These are phyloP conservation scores for Ophioninae sp. DNA, from an alignment of 2,888 invertebrate species.

Conservation along the genomic window DNA sequence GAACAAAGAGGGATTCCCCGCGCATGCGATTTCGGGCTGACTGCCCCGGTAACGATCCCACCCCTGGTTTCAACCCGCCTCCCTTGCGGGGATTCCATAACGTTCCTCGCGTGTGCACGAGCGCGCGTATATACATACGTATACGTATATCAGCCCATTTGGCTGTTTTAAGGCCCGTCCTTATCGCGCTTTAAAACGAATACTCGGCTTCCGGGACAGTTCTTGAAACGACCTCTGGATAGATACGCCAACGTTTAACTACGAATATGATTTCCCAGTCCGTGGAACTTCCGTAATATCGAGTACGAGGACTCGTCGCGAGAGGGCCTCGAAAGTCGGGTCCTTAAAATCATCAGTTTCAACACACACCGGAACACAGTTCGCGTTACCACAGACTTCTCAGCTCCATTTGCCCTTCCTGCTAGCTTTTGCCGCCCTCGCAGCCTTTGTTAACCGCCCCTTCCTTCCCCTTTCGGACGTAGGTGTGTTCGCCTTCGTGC, in stretches of 20 bases:
- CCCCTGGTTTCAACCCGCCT: constrained; percentile 63
- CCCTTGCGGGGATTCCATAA: constrained; percentile 37
- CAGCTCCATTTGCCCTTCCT: constrained; percentile 51
- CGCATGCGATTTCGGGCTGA: constrained; percentile 75
- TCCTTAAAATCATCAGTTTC: background rate
- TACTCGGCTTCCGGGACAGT: background rate
- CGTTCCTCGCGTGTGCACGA: constrained; percentile 29
- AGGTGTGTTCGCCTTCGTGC: constrained; percentile 27
- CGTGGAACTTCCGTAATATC: background rate
- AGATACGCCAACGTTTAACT: background rate
- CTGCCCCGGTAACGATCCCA: constrained; percentile 75
- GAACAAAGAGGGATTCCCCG: constrained; percentile 75
- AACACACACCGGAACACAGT: background rate
- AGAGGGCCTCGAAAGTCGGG: background rate
- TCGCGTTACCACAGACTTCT: constrained; percentile 20
- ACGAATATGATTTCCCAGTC: background rate
- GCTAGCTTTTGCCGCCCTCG: constrained; percentile 8
- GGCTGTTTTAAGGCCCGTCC: background rate
- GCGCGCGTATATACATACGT: constrained; percentile 18
- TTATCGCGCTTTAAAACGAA: background rate
- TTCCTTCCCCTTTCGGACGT: constrained; percentile 17
- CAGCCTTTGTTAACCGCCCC: constrained; percentile 37
- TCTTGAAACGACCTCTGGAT: background rate
- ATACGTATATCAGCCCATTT: background rate
- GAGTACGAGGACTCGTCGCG: background rate